These are phyloP conservation scores for Enteromius viviparus DNA, from an alignment of 2,797 vertebrate species.

Conservation along the genomic window DNA sequence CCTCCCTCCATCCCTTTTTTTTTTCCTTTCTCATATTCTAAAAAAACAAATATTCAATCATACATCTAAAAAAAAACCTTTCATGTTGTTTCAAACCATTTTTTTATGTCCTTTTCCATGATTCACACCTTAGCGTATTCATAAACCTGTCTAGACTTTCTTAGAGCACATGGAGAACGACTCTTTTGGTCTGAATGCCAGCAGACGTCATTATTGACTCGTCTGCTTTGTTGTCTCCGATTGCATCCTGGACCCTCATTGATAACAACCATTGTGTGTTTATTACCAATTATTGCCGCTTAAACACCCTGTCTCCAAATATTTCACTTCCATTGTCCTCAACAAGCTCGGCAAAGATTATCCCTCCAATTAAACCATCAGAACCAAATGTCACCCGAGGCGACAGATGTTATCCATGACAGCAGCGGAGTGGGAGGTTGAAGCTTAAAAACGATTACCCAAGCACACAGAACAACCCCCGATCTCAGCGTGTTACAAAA, in stretches of 20 bases:
- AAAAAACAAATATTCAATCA: neutral
- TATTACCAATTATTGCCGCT: neutral
- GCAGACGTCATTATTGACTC: neutral
- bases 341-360: slow-evolving; percentile 30
- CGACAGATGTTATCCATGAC: slow-evolving; percentile 29
- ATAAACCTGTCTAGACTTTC: slow-evolving; percentile 15
- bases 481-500: neutral
- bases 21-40: neutral
- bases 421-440: slow-evolving; percentile 1
- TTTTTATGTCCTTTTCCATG: neutral
- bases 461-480: slow-evolving; percentile 18
- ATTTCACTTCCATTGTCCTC: slow-evolving; percentile 4
- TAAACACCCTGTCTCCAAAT: neutral
- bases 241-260: slow-evolving; percentile 6
- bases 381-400: slow-evolving; percentile 18
- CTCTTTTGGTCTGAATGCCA: slow-evolving; percentile 8
- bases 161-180: neutral
- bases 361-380: slow-evolving; percentile 34
- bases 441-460: slow-evolving; percentile 30
- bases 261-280: slow-evolving; percentile 26
- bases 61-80: neutral
- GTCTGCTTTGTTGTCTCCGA: slow-evolving; percentile 11
- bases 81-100: neutral
- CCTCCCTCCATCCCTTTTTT: neutral
- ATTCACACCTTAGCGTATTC: neutral